These are phyloP conservation scores for Tinea semifulvella DNA, from an alignment of 2,888 invertebrate species.

Conservation along the genomic window DNA sequence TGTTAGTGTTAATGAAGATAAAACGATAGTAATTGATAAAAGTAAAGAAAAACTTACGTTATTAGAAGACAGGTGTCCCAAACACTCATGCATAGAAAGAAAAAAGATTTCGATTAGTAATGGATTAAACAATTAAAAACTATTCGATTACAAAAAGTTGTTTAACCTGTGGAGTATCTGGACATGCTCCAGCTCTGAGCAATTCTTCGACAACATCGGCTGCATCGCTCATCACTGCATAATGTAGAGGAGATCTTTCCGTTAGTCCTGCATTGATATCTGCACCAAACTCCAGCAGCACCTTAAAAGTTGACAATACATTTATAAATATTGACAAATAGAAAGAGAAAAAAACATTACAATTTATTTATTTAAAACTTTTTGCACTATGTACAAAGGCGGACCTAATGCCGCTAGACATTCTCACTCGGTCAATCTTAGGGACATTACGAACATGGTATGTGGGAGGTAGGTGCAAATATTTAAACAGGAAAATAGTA, in stretches of 20 bases:
- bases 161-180: constrained; percentile 80
- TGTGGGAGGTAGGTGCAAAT: no score
- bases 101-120: not conserved
- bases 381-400: no score
- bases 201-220: constrained; percentile 77
- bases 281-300: constrained; percentile 77
- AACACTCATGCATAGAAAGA: not conserved
- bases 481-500: no score
- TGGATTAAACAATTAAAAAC: not conserved
- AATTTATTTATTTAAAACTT: no score
- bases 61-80: not conserved
- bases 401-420: no score
- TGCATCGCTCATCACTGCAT: constrained; percentile 82
- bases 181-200: constrained; percentile 79
- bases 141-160: not conserved
- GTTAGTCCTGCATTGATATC: constrained; percentile 79
- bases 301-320: constrained; percentile 33
- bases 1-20: no score
- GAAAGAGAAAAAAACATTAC: no score
- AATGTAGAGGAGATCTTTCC: constrained; percentile 81
- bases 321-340: not conserved
- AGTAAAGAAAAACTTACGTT: not conserved
- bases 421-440: no score
- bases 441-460: no score
- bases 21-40: no score